Evolutionary conservation across 1,140 invertebrate species (phyloP).

Genomic region (Temnothorax nylanderi): DNA sequence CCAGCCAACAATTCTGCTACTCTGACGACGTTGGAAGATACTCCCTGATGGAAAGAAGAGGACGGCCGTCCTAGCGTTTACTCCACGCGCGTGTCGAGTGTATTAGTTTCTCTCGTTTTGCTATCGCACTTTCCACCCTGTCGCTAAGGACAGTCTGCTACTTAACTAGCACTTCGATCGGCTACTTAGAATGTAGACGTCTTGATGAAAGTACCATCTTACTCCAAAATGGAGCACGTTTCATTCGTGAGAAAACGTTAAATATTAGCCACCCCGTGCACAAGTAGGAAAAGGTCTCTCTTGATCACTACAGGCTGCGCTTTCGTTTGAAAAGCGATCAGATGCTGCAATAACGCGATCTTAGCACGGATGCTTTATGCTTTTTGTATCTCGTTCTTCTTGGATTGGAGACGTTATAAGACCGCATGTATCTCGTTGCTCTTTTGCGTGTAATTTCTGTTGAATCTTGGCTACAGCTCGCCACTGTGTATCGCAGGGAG

Average conservation of each 20-base stretch:
- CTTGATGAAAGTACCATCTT: neutral
- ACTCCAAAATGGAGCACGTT: neutral
- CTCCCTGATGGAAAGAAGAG: conserved; percentile 19
- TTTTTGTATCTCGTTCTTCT: neutral
- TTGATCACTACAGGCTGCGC: neutral
- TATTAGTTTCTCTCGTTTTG: conserved; percentile 54
- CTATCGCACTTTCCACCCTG: neutral
- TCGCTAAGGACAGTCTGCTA: neutral
- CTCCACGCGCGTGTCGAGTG: conserved; percentile 5
- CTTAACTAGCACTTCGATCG: conserved; percentile 43
- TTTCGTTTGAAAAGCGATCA: neutral
- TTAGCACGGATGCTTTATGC: neutral
- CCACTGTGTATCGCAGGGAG: neutral
- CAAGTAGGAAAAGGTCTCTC: neutral
- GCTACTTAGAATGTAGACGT: conserved; percentile 27
- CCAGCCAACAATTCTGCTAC: neutral
- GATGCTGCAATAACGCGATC: neutral
- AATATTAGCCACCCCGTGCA: neutral
- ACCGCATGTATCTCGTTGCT: neutral
- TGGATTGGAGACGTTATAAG: too few relatives aligned
- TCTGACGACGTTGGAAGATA: conserved; percentile 11
- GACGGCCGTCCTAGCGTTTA: neutral
- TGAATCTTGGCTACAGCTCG: neutral
- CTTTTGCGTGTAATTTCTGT: conserved; percentile 28
- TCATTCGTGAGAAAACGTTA: neutral